Evolutionary conservation across 2,113 vertebrate genomes (phyloP), one percentile per base, ranked within the genome.

Genomic region (Phalacrocorax brasilianus): DNA sequence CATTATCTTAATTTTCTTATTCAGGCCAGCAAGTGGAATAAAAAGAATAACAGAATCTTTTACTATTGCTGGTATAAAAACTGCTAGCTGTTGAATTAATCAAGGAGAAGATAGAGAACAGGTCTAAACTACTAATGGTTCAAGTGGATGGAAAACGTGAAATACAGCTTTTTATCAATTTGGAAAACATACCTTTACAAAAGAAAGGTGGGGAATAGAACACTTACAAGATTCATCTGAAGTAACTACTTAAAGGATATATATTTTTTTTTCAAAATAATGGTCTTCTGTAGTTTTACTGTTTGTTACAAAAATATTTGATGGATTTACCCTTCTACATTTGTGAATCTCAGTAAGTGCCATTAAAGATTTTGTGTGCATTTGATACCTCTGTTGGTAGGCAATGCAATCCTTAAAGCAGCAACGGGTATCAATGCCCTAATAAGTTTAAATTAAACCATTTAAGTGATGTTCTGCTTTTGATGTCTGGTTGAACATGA

Each of bases 381-480:
- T 56, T 67, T 91, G 38, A 49, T 38, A 76, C 21, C 47, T 76
- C 45, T 81, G 22, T 38, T 32, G 5, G 75, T 59, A 81, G 81
- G 6, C 16, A 52, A 14, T 33, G 19, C 20, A 56, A 65, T 90
- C 8, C 23, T 56, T 74, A 78, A 66, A 45, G 40, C 15, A 59
- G 35, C 0, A 0, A 75, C 18, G 47, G 0, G 14, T 77, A 63
- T 62, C 45, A 50, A 23, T 58, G n/a, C 2, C 11, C 21, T 56
- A 74, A 45, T 24, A 61, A 32, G 8, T 89, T 95, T 77, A 93
- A 95, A 77, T 76, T 24, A 72, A 62, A 55, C 15, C 7, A 5
- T 91, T 93, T 85, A 63, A 71, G 11, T 53, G 40, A 65, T 56
- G 17, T 61, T 73, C 24, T 49, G 8, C 14, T 86, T 72, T 85